Evolutionary conservation across 2,888 invertebrate species (phyloP).

Genomic region (Lasioglossum oenotherae): DNA sequence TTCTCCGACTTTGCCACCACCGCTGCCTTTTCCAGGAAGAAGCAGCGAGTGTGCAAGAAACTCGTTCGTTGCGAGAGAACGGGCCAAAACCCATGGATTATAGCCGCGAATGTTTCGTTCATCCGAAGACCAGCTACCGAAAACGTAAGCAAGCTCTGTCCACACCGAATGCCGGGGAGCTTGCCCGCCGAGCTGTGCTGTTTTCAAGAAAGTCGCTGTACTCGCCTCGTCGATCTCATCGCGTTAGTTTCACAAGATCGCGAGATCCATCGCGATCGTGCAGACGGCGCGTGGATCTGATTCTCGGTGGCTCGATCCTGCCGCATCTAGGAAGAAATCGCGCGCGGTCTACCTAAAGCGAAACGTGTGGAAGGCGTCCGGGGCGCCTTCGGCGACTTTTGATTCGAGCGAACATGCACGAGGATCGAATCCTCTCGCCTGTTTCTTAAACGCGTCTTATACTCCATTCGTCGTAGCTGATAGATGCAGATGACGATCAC

Average conservation of each 20-base stretch:
- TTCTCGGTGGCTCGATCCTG: not conserved
- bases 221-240: not conserved
- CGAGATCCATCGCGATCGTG: not conserved
- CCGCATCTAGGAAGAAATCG: slow-evolving; percentile 73
- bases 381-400: slow-evolving; percentile 44
- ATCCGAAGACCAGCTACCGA: not conserved
- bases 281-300: not conserved
- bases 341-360: slow-evolving; percentile 64
- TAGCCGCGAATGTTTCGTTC: not conserved
- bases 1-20: not conserved
- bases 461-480: no score
- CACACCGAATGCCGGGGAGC: not conserved
- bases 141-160: not conserved
- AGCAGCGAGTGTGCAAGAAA: not conserved
- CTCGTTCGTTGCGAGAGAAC: not conserved
- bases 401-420: slow-evolving; percentile 59
- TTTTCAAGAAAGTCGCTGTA: not conserved
- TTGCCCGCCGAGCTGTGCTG: not conserved
- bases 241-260: not conserved
- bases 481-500: no score
- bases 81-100: not conserved
- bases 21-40: not conserved
- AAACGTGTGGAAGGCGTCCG: slow-evolving; percentile 45
- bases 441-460: not conserved
- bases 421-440: slow-evolving; percentile 48